Evolutionary conservation across 2,797 vertebrate species (phyloP), one percentile per base, ranked within the genome.

Genomic region (Sparus aurata): DNA sequence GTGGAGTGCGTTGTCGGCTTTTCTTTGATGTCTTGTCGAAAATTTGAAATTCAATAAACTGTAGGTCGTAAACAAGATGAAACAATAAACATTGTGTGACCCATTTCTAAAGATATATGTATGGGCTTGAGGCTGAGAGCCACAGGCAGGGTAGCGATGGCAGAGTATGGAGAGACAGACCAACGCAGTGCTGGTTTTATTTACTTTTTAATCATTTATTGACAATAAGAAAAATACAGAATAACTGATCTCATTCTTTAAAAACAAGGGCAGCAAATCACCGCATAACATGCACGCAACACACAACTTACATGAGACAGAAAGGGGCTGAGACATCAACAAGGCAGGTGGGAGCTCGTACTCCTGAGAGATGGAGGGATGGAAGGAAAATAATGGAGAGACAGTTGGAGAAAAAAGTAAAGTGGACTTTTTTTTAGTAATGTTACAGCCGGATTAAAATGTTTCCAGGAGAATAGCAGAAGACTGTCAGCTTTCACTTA

Each of bases 391-490:
- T 20, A 45, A 47, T 7, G 22, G 63, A 25, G 45, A 58, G 20
- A 27, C 30, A 10, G 52, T 53, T n/a, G 20, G 38, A 43, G 16
- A 38, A 22, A n/a, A n/a, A 25, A 25, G 16, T 3, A 23, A 22
- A 52, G 34, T 1, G n/a, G 12, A 38, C 15, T 68, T 68, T 27
- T 75, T 71, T 3, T 47, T 34, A 34, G 20, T 49, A n/a, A 23
- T 13, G 61, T 66, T 43, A 70, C 61, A 73, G 66, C 10, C 3
- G 16, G 75, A 89, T 91, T 85, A 74, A 85, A 85, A 84, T 78
- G 79, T 89, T 88, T 85, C 71, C 60, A 43, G 58, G 69, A 87
- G 83, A 81, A 85, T 70, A 73, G 53, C 74, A 60, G 45, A 62
- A 58, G 69, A 85, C 53, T 85, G 79, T 86, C 82, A 84, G 78